Evolutionary conservation across 2,888 invertebrate genomes (phyloP).

Genomic region (Drosophila meridionalis): DNA sequence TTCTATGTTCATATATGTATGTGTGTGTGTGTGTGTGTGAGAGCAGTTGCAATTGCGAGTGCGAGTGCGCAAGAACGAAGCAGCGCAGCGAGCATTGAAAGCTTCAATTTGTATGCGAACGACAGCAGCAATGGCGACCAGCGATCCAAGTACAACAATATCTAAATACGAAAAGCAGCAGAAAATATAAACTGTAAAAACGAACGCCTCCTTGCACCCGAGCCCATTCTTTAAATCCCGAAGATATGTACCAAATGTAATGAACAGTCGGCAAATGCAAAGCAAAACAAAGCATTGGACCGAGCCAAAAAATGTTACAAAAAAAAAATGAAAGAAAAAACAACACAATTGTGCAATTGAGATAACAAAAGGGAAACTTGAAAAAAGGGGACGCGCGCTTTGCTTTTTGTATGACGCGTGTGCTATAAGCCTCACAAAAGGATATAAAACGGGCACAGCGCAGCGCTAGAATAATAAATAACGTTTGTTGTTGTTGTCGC

Average conservation of each 20-base stretch:
- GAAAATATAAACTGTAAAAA: slow-evolving; percentile 27
- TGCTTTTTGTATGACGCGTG: slow-evolving; percentile 73
- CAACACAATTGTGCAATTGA: slow-evolving; percentile 79
- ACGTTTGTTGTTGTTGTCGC: slow-evolving; percentile 55
- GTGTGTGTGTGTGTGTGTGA: slow-evolving; percentile 4
- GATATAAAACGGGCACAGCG: slow-evolving; percentile 61
- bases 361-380: slow-evolving; percentile 76
- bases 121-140: slow-evolving; percentile 47
- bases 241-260: slow-evolving; percentile 44
- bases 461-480: slow-evolving; percentile 67
- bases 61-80: slow-evolving; percentile 39
- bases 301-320: slow-evolving; percentile 16
- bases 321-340: slow-evolving; percentile 27
- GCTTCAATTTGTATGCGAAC: slow-evolving; percentile 38
- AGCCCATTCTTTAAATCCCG: slow-evolving; percentile 3
- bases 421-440: slow-evolving; percentile 65
- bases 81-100: slow-evolving; percentile 29
- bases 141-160: slow-evolving; percentile 39
- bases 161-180: slow-evolving; percentile 28
- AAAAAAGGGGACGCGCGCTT: slow-evolving; percentile 79
- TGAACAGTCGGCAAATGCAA: slow-evolving; percentile 44
- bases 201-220: slow-evolving; percentile 30
- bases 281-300: slow-evolving; percentile 55
- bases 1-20: background rate
- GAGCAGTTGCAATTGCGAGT: slow-evolving; percentile 37